Conservation (phyloP, 2,113 vertebrate species). For the Zingel zingel region DNA sequence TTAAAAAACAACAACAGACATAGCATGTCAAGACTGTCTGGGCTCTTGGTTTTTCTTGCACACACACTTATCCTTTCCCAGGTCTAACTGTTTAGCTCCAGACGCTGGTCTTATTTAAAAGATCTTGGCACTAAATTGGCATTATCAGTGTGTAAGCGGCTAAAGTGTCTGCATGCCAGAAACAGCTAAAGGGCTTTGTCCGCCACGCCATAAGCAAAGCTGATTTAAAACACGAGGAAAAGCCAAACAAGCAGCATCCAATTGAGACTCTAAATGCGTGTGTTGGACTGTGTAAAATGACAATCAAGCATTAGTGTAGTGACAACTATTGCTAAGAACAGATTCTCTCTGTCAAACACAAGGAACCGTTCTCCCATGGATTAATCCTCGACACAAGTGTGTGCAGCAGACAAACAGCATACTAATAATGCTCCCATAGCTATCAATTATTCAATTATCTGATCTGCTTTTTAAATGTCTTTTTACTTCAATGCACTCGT, state of each 20-base stretch:
- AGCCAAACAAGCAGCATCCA: conserved; percentile 75
- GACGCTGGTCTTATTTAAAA: conserved; percentile 78
- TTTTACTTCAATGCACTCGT: conserved; percentile 16
- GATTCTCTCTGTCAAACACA: conserved; percentile 34
- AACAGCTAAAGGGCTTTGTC: conserved; percentile 80
- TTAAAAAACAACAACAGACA: conserved; percentile 48
- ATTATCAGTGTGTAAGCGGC: conserved; percentile 80
- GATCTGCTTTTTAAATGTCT: conserved; percentile 2
- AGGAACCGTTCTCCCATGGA: conserved; percentile 23
- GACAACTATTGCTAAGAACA: conserved; percentile 64
- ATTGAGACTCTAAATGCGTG: conserved; percentile 74
- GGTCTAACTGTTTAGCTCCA: conserved; percentile 69
- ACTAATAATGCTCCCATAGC: conserved; percentile 24
- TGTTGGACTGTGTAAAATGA: conserved; percentile 73
- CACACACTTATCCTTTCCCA: conserved; percentile 39
- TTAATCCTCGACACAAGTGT: conserved; percentile 44
- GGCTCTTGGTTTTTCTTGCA: conserved; percentile 42
- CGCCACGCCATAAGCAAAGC: conserved; percentile 74
- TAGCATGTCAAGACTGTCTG: conserved; percentile 53
- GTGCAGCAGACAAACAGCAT: conserved; percentile 29
- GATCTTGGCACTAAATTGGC: conserved; percentile 82
- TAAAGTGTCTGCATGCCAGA: conserved; percentile 71
- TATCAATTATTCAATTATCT: conserved; percentile 52
- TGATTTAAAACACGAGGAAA: conserved; percentile 75
- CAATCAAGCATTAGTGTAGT: conserved; percentile 75